phyloP scores from a whole-genome alignment of 2,888 invertebrate species.

The Brachynemurus nebulosus region DNA sequence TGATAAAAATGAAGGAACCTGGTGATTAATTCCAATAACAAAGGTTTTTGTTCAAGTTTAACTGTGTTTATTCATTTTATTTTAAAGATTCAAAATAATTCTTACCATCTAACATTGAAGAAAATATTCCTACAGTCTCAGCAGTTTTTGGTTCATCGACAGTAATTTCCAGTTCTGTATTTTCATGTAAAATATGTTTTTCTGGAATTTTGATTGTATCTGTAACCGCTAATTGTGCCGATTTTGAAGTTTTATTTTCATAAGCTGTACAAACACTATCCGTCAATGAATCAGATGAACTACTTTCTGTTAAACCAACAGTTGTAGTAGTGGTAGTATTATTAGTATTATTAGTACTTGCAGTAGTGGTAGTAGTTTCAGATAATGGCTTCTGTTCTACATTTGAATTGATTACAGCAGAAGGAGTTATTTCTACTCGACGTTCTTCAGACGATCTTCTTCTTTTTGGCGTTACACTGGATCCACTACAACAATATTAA shows the following conservation, averaged over 20 bases:
- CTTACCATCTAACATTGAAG: conserved; percentile 35
- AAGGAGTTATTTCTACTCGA: conserved; percentile 29
- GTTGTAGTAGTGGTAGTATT: conserved; percentile 17
- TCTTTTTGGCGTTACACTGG: conserved; percentile 27
- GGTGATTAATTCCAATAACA: too few species aligned
- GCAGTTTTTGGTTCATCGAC: conserved; percentile 7
- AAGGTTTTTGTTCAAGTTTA: too few species aligned
- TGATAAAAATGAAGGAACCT: too few species aligned
- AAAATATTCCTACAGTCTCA: conserved; percentile 14
- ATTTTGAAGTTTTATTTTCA: conserved; percentile 25
- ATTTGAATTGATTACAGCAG: conserved; percentile 24
- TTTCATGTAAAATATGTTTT: conserved; percentile 8
- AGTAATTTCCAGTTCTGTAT: conserved; percentile 19
- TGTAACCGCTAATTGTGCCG: background rate
- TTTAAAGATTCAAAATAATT: too few species aligned
- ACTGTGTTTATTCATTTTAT: too few species aligned
- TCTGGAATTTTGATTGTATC: conserved; percentile 2
- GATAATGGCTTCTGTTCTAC: background rate
- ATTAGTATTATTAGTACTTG: conserved; percentile 29
- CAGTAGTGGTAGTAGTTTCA: conserved; percentile 24
- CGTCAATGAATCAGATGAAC: conserved; percentile 46
- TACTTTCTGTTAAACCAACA: conserved; percentile 42
- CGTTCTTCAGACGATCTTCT: conserved; percentile 38
- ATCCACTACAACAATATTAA: background rate
- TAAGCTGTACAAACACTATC: conserved; percentile 47